Percentiles rank a stretch among this genome's conserved stretches.
Conservation (phyloP, 2,888 invertebrate genomes). For the Machimus atricapillus region DNA sequence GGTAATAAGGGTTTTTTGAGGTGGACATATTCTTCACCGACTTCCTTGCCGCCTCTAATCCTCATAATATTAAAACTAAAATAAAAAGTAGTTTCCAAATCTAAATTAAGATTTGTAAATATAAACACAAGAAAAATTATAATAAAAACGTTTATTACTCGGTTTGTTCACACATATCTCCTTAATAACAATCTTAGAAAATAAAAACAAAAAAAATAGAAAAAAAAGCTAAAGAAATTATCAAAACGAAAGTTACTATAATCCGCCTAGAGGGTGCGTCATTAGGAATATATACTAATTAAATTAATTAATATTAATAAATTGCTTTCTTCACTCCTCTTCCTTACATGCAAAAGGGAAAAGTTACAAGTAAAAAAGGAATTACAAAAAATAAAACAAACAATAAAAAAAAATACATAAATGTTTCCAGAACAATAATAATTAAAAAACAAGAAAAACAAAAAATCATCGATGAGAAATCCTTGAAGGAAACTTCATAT, state of each 20-base stretch:
- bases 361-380: not conserved
- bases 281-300: slow-evolving; percentile 18
- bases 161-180: slow-evolving; percentile 37
- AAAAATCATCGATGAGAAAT: slow-evolving; percentile 12
- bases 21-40: no score
- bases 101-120: not conserved
- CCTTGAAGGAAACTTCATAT: not conserved
- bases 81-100: not conserved
- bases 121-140: not conserved
- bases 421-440: not conserved
- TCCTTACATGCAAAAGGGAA: not conserved
- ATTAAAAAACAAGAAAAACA: not conserved
- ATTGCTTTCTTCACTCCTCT: not conserved
- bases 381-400: not conserved
- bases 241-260: not conserved
- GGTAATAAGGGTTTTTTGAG: no score
- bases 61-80: not conserved
- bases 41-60: no score
- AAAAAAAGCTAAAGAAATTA: slow-evolving; percentile 9
- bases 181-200: slow-evolving; percentile 34
- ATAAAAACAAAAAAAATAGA: slow-evolving; percentile 26
- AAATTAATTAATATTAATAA: slow-evolving; percentile 31
- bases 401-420: not conserved
- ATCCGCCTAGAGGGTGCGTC: slow-evolving; percentile 27
- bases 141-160: slow-evolving; percentile 38